These are phyloP conservation scores for Phalloptychus januarius DNA, from an alignment of 2,797 vertebrate species.

Conservation along the genomic window DNA sequence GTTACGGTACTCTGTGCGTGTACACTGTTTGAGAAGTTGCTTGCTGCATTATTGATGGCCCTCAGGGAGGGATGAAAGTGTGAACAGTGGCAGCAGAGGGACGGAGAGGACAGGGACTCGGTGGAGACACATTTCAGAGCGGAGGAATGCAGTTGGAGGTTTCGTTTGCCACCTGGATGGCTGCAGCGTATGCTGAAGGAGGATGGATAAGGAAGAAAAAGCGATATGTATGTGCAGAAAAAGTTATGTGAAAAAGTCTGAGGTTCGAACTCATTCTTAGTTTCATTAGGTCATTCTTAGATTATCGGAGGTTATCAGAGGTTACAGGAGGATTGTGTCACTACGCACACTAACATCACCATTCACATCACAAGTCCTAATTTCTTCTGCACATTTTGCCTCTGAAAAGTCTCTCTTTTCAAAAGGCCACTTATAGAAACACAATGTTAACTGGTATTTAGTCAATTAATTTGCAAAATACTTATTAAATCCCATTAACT, in stretches of 20 bases:
- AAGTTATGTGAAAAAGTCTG: too few species aligned
- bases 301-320: too few species aligned
- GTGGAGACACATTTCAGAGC: conserved; percentile 13
- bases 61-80: conserved; percentile 72
- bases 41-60: conserved; percentile 78
- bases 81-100: conserved; percentile 54
- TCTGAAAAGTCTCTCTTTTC: too few species aligned
- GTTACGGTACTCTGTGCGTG: conserved; percentile 16
- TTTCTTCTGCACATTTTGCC: too few species aligned
- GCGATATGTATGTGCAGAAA: not conserved
- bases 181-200: not conserved
- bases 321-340: too few species aligned
- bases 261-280: not conserved
- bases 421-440: too few species aligned
- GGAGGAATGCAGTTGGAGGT: conserved; percentile 38
- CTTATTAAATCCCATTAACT: too few species aligned
- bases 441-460: too few species aligned
- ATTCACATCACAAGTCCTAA: too few species aligned
- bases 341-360: too few species aligned
- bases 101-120: conserved; percentile 14
- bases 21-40: conserved; percentile 47
- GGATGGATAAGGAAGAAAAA: not conserved
- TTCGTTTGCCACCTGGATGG: conserved; percentile 12
- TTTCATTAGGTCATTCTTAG: too few species aligned
- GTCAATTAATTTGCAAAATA: too few species aligned